These are phyloP conservation scores for Anniella stebbinsi DNA, from an alignment of 2,797 vertebrate species.

Conservation along the genomic window DNA sequence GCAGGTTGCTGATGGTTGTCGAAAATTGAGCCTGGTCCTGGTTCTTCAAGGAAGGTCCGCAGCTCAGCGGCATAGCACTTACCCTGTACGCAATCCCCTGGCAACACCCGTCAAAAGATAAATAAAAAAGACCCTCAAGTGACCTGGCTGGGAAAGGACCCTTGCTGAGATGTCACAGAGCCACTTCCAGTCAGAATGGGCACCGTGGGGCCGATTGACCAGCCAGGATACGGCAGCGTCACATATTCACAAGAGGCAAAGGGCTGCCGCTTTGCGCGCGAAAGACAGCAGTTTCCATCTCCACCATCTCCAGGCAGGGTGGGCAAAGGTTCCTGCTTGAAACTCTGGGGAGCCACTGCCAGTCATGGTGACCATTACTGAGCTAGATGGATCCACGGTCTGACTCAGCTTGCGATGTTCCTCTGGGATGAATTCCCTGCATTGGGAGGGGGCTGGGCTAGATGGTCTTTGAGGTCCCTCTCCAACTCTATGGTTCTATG, in stretches of 20 bases:
- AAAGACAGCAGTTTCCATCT: background rate
- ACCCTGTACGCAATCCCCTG: background rate
- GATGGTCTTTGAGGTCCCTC: background rate
- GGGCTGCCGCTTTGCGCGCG: no score
- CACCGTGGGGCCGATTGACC: background rate
- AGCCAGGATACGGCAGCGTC: background rate
- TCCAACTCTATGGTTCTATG: background rate
- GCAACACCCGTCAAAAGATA: no score
- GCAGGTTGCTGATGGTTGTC: background rate
- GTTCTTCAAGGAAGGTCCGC: background rate
- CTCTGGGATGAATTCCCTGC: no score
- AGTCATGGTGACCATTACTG: no score
- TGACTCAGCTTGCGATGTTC: background rate
- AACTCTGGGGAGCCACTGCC: background rate
- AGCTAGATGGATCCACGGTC: background rate
- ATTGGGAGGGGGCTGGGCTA: no score
- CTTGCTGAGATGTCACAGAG: background rate
- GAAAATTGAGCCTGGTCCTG: no score
- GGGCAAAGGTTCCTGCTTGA: background rate
- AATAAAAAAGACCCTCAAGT: background rate
- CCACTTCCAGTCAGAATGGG: background rate
- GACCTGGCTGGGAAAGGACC: background rate
- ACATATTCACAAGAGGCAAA: background rate
- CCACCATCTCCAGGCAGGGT: background rate
- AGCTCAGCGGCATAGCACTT: background rate